Percentiles rank a stretch among this genome's conserved stretches.
Conservation (phyloP, 2,113 vertebrate genomes). For the Psittacula cyanocephala region DNA sequence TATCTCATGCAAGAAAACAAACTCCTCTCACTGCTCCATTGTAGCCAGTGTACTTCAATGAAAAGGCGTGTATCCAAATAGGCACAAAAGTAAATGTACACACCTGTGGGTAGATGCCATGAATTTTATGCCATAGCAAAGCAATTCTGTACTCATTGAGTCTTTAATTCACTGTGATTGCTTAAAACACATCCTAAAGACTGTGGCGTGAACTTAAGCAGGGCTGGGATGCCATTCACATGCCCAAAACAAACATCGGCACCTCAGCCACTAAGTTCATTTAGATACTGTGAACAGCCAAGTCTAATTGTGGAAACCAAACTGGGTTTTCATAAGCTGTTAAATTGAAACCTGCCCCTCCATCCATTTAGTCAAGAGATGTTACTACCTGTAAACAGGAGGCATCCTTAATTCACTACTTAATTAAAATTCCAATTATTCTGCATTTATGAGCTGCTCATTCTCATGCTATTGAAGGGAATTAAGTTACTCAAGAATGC, state of each 20-base stretch:
- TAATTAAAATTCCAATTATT: slow-evolving; percentile 48
- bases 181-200: not conserved
- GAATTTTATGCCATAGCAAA: not conserved
- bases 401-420: not conserved
- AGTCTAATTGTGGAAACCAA: not conserved
- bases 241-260: not conserved
- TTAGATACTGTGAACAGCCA: not conserved
- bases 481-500: not conserved
- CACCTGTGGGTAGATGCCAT: not conserved
- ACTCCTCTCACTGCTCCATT: not conserved
- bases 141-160: not conserved
- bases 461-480: not conserved
- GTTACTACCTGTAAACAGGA: slow-evolving; percentile 13
- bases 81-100: not conserved
- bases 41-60: not conserved
- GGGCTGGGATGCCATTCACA: not conserved
- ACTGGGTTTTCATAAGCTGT: not conserved
- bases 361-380: not conserved
- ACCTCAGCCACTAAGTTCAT: not conserved
- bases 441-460: not conserved
- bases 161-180: not conserved
- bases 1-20: slow-evolving; percentile 11
- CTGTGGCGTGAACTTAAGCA: not conserved
- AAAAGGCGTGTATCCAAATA: not conserved
- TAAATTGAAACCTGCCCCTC: not conserved